Base-by-base conservation (phyloP, 2,888 invertebrate genomes). In the Hemicrepidius hirtus region DNA sequence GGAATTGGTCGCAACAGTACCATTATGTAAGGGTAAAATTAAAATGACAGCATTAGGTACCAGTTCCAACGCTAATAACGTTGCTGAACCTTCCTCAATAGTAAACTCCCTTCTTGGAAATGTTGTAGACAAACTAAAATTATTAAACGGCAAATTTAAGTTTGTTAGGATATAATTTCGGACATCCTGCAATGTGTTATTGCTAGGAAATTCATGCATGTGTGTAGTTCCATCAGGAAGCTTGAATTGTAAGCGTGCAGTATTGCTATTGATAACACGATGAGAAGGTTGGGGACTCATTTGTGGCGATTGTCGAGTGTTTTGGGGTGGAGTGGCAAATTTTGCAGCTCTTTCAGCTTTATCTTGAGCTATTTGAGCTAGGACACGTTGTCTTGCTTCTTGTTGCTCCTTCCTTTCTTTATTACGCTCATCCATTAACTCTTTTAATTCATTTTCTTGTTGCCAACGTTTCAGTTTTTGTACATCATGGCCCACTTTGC, bases 291-390 rank as follows among this genome's bases (percentile, higher is more conserved):
- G 68, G 12, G 75, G 57, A 44, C 69, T 72, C 4, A 70, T 40
- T 66, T 75, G 49, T 24, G 74, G 72, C 7, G 76, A 57, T 21
- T 74, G 55, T 21, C 73, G 50, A 10, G 70, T 41, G 32, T 69
- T 46, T 46, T 44, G 53, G 13, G 64, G 9, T 21, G 73, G 12
- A 57, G 60, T 78, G 24, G 73, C 86, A 76, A 86, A 87, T 76
- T 84, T 87, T 18, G 89, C 86, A 35, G 90, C 89, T 10, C 93
- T 84, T 82, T 94, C 94, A 0, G 92, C 92, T 81, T 94, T 91
- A 85, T 97, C 97, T 82, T 93, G 93, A 0, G 94, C 95, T 73
- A 97, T 97, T 85, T 97, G 95, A 66, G 93, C 92, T 71, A 93
- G 87, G 16, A 97, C 92, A 63, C 93, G 90, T 77, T 97, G 94